A percentile compares a stretch with the other conserved stretches of the same genome.
Conservation (phyloP, 2,797 vertebrate species). For the Phylloscopus collybita region DNA sequence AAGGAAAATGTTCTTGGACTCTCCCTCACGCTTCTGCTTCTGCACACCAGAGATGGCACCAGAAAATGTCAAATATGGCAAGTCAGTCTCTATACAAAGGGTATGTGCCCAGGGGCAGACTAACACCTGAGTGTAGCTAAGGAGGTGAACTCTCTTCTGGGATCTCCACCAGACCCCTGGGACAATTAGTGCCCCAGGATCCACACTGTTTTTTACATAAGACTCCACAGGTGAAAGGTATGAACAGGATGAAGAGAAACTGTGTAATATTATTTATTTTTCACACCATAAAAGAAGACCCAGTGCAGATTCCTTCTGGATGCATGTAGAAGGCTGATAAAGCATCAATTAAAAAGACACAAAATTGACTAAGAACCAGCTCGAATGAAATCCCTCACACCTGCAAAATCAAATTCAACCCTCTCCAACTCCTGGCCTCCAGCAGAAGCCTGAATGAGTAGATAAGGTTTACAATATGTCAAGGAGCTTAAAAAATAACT, state of each 20-base stretch:
- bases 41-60: background rate
- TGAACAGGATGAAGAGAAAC: background rate
- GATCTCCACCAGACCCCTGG: background rate
- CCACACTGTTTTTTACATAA: background rate
- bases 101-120: background rate
- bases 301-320: background rate
- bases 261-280: slow-evolving; percentile 21
- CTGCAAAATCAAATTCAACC: slow-evolving; percentile 9
- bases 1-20: background rate
- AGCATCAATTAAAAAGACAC: slow-evolving; percentile 40
- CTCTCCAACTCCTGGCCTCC: background rate
- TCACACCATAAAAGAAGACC: background rate
- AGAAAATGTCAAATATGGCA: background rate
- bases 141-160: background rate
- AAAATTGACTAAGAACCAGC: background rate
- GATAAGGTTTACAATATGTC: slow-evolving; percentile 24
- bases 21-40: background rate
- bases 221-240: background rate
- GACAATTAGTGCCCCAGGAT: background rate
- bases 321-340: slow-evolving; percentile 9
- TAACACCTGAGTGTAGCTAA: background rate
- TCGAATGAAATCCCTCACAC: background rate
- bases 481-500: slow-evolving; percentile 37
- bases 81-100: background rate
- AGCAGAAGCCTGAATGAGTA: slow-evolving; percentile 36